Percentiles rank a stretch among this genome's conserved stretches.
Evolutionary conservation across 2,797 vertebrate species (phyloP).

Genomic region (Bovichtus diacanthus): DNA sequence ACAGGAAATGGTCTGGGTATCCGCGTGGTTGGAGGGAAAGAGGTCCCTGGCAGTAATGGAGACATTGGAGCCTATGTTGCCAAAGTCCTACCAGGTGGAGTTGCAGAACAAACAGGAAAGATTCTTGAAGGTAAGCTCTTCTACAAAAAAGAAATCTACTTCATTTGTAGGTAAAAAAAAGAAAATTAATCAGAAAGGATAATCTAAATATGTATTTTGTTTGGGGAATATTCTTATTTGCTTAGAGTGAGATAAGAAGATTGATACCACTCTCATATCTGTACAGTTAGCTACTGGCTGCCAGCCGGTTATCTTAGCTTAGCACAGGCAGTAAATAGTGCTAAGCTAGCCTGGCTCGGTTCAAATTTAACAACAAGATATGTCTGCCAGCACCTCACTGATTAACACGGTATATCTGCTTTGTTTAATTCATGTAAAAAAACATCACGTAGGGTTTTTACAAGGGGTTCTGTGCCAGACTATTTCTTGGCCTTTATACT

Average conservation of each 20-base stretch:
- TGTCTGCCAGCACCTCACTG: not conserved
- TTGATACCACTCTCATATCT: no score
- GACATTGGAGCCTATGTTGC: conserved; percentile 98
- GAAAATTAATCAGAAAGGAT: not conserved
- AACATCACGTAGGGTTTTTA: not conserved
- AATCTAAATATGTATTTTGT: not conserved
- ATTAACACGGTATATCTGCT: not conserved
- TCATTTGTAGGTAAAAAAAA: not conserved
- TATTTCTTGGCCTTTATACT: not conserved
- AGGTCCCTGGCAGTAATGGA: conserved; percentile 92
- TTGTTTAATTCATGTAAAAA: not conserved
- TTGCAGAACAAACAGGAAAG: conserved; percentile 95
- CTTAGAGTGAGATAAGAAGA: not conserved
- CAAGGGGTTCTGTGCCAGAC: no score
- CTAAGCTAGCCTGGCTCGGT: not conserved
- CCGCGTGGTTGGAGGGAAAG: conserved; percentile 96
- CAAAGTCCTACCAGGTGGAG: conserved; percentile 96
- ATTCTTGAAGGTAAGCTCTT: conserved; percentile 92
- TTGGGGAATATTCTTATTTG: not conserved
- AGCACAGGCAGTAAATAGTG: not conserved
- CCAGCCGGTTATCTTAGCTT: not conserved
- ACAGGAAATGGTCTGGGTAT: conserved; percentile 92
- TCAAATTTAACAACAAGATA: not conserved
- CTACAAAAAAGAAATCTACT: not conserved
- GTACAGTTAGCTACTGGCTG: no score